A percentile compares a stretch with the other conserved stretches of the same genome.
Conservation (phyloP, 2,888 invertebrate genomes). For the Cephalotes varians region DNA sequence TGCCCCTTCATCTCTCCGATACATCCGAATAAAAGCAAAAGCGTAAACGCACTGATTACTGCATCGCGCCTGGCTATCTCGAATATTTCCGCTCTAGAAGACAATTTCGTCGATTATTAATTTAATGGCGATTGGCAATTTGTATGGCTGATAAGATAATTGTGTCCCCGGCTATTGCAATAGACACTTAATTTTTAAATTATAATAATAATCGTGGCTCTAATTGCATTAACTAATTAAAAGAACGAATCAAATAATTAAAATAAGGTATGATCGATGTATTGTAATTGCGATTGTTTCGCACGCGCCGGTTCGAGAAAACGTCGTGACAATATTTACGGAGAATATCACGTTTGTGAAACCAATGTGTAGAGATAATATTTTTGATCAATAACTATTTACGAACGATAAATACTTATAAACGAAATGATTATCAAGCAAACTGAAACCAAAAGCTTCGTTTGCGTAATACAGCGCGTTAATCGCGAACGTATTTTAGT, state of each 20-base stretch:
- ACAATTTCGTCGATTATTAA: conserved; percentile 17
- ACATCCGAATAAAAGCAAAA: conserved; percentile 29
- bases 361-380: neutral
- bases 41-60: neutral
- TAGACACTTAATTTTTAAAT: conserved; percentile 6
- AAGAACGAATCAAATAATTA: neutral
- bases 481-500: conserved; percentile 8
- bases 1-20: neutral
- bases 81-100: conserved; percentile 12
- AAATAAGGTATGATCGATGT: neutral
- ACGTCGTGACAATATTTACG: neutral
- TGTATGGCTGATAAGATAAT: conserved; percentile 7
- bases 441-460: neutral
- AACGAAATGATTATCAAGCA: neutral
- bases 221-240: neutral
- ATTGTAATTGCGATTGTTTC: neutral
- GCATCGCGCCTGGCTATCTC: neutral
- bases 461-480: conserved; percentile 19
- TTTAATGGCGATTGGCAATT: conserved; percentile 21
- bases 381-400: neutral
- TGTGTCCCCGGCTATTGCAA: neutral
- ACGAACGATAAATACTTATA: neutral
- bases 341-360: neutral
- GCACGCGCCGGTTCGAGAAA: neutral
- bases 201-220: neutral